Evolutionary conservation across 2,113 vertebrate genomes (phyloP).

Genomic region (Cryptomyrus ogoouensis): DNA sequence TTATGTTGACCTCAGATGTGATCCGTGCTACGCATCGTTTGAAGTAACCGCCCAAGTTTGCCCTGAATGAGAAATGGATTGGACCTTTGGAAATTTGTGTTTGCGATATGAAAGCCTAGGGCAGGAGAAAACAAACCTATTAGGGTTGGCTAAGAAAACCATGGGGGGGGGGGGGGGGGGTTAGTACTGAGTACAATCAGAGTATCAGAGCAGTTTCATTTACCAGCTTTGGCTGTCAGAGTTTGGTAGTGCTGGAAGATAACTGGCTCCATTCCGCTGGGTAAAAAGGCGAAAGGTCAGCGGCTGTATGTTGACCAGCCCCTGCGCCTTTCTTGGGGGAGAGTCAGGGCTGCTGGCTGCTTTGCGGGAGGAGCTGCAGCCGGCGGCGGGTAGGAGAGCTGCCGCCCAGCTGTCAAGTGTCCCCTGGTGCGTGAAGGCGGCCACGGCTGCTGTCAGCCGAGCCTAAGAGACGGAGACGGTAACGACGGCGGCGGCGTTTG

Average conservation of each 20-base stretch:
- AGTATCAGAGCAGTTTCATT: neutral
- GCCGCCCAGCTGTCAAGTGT: neutral
- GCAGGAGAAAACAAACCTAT: neutral
- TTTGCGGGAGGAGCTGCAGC: neutral
- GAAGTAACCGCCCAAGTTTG: neutral
- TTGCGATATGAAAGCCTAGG: neutral
- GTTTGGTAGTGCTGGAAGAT: neutral
- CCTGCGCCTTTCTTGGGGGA: neutral
- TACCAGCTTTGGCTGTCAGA: neutral
- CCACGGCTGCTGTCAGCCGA: neutral
- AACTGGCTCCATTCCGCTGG: neutral
- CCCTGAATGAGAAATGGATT: constrained; percentile 1
- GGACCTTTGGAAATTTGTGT: neutral
- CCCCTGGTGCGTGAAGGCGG: constrained; percentile 1
- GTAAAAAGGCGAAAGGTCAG: neutral
- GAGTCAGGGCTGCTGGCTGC: neutral
- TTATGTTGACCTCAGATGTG: neutral
- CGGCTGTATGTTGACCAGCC: neutral
- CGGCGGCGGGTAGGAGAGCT: neutral
- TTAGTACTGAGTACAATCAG: neutral
- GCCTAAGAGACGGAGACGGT: neutral
- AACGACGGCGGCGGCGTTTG: neutral
- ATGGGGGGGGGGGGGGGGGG: neutral
- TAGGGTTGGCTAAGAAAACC: neutral
- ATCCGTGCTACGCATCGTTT: neutral